Evolutionary conservation across 2,888 invertebrate genomes (phyloP).

Genomic region (Pachymerium ferrugineum): DNA sequence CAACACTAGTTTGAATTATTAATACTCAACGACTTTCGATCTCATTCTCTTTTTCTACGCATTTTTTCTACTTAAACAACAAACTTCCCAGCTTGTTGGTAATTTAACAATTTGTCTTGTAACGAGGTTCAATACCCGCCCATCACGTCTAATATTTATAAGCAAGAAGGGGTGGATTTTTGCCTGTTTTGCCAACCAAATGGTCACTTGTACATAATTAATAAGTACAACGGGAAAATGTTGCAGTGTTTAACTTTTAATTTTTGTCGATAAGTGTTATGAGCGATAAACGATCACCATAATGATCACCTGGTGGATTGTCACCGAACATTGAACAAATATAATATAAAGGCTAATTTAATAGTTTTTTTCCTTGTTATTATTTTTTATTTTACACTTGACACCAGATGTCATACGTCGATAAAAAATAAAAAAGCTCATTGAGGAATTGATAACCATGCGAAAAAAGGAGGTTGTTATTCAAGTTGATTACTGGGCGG

Average conservation of each 20-base stretch:
- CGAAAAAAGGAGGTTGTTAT: background rate
- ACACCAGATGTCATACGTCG: background rate
- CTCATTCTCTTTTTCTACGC: constrained; percentile 14
- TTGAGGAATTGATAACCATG: constrained; percentile 4
- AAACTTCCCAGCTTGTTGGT: background rate
- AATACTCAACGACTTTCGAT: constrained; percentile 14
- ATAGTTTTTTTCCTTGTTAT: background rate
- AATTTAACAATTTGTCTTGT: constrained; percentile 18
- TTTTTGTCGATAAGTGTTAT: constrained; percentile 27
- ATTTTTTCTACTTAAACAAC: constrained; percentile 4
- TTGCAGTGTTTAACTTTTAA: constrained; percentile 17
- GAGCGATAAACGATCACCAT: constrained; percentile 23
- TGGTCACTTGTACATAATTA: background rate
- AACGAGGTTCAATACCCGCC: background rate
- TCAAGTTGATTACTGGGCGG: constrained; percentile 15
- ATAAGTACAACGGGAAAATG: background rate
- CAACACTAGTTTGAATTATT: constrained; percentile 10
- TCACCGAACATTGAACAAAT: background rate
- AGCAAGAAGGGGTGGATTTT: constrained; percentile 2
- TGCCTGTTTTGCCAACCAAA: constrained; percentile 15
- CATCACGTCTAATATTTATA: constrained; percentile 9
- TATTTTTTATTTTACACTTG: constrained; percentile 3
- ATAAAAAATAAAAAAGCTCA: background rate
- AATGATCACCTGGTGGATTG: constrained; percentile 11
- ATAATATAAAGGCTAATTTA: background rate